Conservation (phyloP, 2,888 invertebrate genomes). For the Acanthosepion lycidas region DNA sequence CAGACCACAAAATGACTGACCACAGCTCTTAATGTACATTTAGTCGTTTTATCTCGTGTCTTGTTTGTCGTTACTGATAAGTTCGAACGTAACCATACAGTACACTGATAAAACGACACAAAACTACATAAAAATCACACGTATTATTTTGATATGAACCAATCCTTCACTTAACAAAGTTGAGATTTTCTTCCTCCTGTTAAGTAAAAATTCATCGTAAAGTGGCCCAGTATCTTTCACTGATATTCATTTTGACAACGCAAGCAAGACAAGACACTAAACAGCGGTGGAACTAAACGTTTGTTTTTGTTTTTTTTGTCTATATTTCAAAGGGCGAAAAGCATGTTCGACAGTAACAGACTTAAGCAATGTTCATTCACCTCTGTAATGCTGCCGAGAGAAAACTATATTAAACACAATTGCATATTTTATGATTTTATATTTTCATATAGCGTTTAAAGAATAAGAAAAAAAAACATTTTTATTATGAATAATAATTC, state of each 20-base stretch:
- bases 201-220: background rate
- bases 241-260: background rate
- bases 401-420: too few species aligned
- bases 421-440: too few species aligned
- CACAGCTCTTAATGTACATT: conserved; percentile 20
- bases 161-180: background rate
- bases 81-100: background rate
- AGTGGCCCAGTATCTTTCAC: background rate
- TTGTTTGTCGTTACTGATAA: background rate
- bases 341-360: too few species aligned
- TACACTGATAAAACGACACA: background rate
- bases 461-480: too few species aligned
- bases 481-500: too few species aligned
- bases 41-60: background rate
- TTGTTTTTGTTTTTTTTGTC: background rate
- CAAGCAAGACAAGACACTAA: background rate
- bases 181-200: background rate
- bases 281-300: background rate
- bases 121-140: background rate
- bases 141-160: background rate
- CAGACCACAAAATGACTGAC: background rate
- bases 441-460: too few species aligned
- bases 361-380: too few species aligned
- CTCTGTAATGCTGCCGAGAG: too few species aligned
- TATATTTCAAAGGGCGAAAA: background rate